Evolutionary conservation across 1,140 invertebrate genomes (phyloP), one percentile per base, ranked within the genome.

Genomic region (Microplitis demolitor): DNA sequence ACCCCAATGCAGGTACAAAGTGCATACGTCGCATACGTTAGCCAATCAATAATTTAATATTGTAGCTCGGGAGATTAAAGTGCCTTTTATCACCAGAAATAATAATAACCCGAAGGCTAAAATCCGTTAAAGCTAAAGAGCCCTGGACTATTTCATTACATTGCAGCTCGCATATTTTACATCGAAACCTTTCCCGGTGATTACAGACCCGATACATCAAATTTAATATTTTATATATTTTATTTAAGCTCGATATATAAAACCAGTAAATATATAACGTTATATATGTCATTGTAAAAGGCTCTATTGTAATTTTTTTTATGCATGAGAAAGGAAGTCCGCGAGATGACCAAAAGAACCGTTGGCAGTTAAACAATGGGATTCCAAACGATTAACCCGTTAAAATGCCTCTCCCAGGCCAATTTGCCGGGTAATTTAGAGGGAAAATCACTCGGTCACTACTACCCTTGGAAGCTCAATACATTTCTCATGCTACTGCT

Each of bases 21-120:
- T 87, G 85, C 85, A 87, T 86, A 82, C 85, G 82, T 82, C 81
- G 83, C 84, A 87, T 86, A 85, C 86, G 78, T 84, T 81, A 79
- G 79, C 81, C 81, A 85, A 87, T 87, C 85, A 80, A 87, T 87
- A 87, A 86, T 87, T 87, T 87, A 87, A 87, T 87, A 87, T 87
- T 83, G 83, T 85, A 80, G 34, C 50, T 9, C 53, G 16, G 75
- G 78, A 76, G 80, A 78, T 83, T 83, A 84, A 84, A 85, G 81
- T 80, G 78, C 83, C 84, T 84, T 82, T 73, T 50, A 37, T 9
- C 67, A 11, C 11, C 35, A 51, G 66, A 16, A 13, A 54, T 31
- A n/a, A 61, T 51, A 69, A 60, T 64, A 35, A 37, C 66, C 45
- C 39, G 24, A 67, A 33, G 50, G 11, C 31, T 45, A 45, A 6